Evolutionary conservation across 2,797 vertebrate species (phyloP), one percentile per base, ranked within the genome.

Genomic region (Podargus strigoides): DNA sequence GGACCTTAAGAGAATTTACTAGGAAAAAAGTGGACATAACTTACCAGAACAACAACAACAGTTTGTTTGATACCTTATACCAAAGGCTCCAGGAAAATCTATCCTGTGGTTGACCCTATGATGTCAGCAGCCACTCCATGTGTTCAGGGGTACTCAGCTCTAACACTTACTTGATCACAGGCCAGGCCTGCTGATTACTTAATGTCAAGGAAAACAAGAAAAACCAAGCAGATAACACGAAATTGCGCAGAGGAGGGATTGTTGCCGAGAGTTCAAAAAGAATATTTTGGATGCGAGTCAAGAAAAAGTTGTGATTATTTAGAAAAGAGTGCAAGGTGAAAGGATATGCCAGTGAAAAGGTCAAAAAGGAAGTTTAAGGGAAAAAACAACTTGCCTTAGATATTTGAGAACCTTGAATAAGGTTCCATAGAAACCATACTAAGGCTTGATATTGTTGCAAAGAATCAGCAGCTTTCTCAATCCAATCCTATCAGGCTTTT

Each of bases 161-260:
- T 62, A 63, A 76, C 44, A 21, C 41, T 80, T 85, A 83, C 79
- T 97, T 97, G 94, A 96, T 96, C 89, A 0, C 62, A 76, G 74
- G 85, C 92, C 94, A 96, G 85, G 85, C 88, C 82, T 95, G 93
- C 94, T 94, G 92, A 87, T 93, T 96, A 73, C 58, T 74, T 78
- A 89, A 94, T 88, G 92, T 96, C 90, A 97, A 93, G 63, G 85
- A 95, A 96, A 95, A 93, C 95, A 96, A 94, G 94, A 94, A 93
- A 88, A 94, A 87, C 37, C 4, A 36, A 92, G 94, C 60, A 94
- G 92, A 96, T 95, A 94, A 87, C 46, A 86, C 53, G 18, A 32
- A 84, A 74, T 23, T 72, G 37, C 91, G 95, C 64, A 88, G 91
- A 94, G 63, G 78, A 94, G 72, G 74, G 76, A 80, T 81, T 89